phyloP scores from a whole-genome alignment of 1,140 invertebrate genomes.

The Hermetia illucens region DNA sequence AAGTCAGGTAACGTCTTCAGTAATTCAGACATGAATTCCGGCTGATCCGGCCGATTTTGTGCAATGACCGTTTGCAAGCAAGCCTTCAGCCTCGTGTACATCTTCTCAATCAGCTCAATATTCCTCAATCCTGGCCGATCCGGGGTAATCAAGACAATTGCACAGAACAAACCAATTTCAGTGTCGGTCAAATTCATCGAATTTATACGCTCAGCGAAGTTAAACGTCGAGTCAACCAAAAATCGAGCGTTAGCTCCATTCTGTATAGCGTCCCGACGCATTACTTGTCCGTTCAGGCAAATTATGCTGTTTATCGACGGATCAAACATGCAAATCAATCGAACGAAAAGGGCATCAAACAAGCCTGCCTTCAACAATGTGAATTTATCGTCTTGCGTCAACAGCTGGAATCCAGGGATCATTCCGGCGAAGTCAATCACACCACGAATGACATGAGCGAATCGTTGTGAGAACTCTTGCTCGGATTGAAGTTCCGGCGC shows the following conservation, averaged over 20 bases:
- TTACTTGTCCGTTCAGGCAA: conserved; percentile 81
- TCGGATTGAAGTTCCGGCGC: conserved; percentile 79
- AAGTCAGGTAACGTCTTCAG: conserved; percentile 91
- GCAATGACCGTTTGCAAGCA: conserved; percentile 73
- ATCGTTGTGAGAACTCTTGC: conserved; percentile 84
- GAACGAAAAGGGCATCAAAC: conserved; percentile 84
- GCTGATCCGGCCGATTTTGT: conserved; percentile 70
- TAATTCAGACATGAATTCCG: conserved; percentile 68
- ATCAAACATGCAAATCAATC: conserved; percentile 88
- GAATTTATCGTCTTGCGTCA: conserved; percentile 94
- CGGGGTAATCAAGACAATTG: conserved; percentile 85
- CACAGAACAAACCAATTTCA: conserved; percentile 88
- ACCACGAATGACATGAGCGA: conserved; percentile 88
- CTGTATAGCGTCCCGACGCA: conserved; percentile 78
- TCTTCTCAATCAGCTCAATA: conserved; percentile 78
- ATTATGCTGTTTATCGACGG: conserved; percentile 80
- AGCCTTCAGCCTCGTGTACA: conserved; percentile 76
- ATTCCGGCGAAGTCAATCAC: conserved; percentile 96
- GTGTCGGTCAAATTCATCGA: conserved; percentile 77
- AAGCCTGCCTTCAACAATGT: conserved; percentile 91
- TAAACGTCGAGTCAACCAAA: conserved; percentile 92
- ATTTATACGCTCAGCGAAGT: conserved; percentile 90
- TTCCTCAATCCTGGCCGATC: conserved; percentile 87
- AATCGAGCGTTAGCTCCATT: conserved; percentile 83
- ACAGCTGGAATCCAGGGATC: conserved; percentile 87